phyloP scores from a whole-genome alignment of 2,797 vertebrate species.

The Synaphobranchus kaupii region DNA sequence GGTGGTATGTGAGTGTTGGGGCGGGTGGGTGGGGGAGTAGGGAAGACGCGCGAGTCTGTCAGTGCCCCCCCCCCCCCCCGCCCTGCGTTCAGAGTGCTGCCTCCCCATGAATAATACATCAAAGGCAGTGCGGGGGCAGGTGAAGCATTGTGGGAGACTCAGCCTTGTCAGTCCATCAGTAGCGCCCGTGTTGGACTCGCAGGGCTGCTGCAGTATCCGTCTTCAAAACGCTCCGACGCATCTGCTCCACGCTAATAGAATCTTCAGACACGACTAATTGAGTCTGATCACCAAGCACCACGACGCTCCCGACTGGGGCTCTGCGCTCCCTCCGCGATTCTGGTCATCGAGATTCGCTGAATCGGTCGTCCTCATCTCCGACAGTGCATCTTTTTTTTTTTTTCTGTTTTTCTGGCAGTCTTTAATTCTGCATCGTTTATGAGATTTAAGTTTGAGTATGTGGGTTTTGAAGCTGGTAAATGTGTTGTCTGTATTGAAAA shows the following conservation, averaged over 20 bases:
- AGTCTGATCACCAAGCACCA: constrained; percentile 28
- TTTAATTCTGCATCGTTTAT: not conserved
- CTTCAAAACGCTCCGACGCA: constrained; percentile 38
- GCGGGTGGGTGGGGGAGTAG: constrained; percentile 56
- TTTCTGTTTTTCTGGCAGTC: not conserved
- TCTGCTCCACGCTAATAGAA: constrained; percentile 38
- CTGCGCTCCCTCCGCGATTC: not conserved
- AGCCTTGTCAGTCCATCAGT: constrained; percentile 62
- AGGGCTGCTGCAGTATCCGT: constrained; percentile 43
- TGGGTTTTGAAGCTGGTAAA: not conserved
- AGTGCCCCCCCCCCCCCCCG: constrained; percentile 55
- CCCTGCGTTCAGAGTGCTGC: constrained; percentile 60
- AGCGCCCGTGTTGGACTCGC: constrained; percentile 46
- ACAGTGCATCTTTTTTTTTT: not conserved
- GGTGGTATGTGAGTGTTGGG: constrained; percentile 54
- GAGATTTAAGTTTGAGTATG: no score
- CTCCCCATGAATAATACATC: constrained; percentile 73
- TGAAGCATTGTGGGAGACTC: constrained; percentile 63
- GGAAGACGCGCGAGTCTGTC: constrained; percentile 50
- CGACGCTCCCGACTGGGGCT: not conserved
- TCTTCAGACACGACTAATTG: constrained; percentile 40
- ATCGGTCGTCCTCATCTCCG: not conserved
- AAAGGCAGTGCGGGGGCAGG: constrained; percentile 68
- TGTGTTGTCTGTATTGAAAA: not conserved
- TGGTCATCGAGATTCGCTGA: not conserved